A percentile compares a stretch with the other conserved stretches of the same genome.
phyloP scores from a whole-genome alignment of 2,888 invertebrate genomes.

The Leptinotarsa peninsularis region DNA sequence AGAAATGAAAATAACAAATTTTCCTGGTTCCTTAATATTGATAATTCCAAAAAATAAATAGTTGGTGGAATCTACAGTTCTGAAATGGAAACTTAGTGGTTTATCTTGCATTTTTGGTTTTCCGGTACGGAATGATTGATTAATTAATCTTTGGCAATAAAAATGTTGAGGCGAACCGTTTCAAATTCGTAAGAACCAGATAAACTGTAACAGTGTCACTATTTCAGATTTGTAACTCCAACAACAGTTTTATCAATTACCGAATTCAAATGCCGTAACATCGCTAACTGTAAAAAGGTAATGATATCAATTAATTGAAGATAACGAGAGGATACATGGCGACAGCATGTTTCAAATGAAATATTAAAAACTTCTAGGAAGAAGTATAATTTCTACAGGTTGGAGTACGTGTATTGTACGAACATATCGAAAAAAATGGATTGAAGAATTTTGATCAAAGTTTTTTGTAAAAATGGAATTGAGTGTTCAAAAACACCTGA shows the following conservation, averaged over 20 bases:
- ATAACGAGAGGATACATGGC: background rate
- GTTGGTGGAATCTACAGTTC: too few relatives aligned
- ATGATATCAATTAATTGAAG: background rate
- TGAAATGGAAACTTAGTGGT: too few relatives aligned
- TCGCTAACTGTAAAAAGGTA: background rate
- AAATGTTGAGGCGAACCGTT: background rate
- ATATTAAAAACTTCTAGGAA: background rate
- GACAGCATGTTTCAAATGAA: background rate
- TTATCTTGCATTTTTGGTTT: too few relatives aligned
- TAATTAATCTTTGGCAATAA: background rate
- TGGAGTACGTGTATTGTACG: too few relatives aligned
- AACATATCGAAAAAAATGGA: too few relatives aligned
- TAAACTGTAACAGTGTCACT: background rate
- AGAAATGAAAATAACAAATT: too few relatives aligned
- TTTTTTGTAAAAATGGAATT: too few relatives aligned
- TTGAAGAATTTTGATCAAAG: too few relatives aligned
- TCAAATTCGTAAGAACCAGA: background rate
- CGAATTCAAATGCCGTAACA: conserved; percentile 1
- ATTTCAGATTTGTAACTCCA: background rate
- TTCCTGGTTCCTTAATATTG: too few relatives aligned
- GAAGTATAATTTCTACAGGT: background rate
- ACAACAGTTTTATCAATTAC: background rate
- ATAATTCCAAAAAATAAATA: too few relatives aligned
- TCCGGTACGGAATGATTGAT: too few relatives aligned
- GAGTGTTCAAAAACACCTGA: too few relatives aligned